Percentiles rank a stretch among this genome's conserved stretches.
These are phyloP conservation scores for Lithophane leautieri DNA, from an alignment of 2,888 invertebrate genomes.

Conservation along the genomic window DNA sequence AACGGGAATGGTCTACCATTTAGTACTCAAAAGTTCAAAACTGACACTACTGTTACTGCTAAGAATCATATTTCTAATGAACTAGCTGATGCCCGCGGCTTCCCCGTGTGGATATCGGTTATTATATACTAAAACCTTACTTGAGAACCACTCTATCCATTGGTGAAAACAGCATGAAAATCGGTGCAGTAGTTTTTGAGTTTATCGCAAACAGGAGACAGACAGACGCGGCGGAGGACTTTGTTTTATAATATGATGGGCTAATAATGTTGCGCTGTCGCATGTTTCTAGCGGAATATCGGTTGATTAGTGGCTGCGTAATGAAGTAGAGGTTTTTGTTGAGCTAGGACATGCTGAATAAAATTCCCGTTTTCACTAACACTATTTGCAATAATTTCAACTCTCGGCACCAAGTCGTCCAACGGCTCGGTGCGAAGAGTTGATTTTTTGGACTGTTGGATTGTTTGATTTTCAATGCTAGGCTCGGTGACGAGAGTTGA, in stretches of 20 bases:
- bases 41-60: background rate
- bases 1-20: constrained; percentile 8
- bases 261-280: background rate
- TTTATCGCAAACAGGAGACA: no score
- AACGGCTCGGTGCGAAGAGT: no score
- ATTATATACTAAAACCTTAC: no score
- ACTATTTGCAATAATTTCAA: background rate
- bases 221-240: no score
- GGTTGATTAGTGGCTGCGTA: background rate
- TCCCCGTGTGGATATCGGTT: no score
- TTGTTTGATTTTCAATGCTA: no score
- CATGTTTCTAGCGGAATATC: background rate
- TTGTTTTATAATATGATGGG: no score
- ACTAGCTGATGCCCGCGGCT: no score
- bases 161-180: no score
- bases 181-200: no score
- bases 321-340: background rate
- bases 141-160: no score
- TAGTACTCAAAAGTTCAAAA: constrained; percentile 1
- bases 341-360: background rate
- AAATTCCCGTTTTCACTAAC: background rate
- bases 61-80: background rate
- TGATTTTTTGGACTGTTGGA: no score
- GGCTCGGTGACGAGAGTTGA: background rate
- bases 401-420: background rate